Evolutionary conservation across 2,113 vertebrate species (phyloP), one percentile per base, ranked within the genome.

Genomic region (Lagopus leucura): DNA sequence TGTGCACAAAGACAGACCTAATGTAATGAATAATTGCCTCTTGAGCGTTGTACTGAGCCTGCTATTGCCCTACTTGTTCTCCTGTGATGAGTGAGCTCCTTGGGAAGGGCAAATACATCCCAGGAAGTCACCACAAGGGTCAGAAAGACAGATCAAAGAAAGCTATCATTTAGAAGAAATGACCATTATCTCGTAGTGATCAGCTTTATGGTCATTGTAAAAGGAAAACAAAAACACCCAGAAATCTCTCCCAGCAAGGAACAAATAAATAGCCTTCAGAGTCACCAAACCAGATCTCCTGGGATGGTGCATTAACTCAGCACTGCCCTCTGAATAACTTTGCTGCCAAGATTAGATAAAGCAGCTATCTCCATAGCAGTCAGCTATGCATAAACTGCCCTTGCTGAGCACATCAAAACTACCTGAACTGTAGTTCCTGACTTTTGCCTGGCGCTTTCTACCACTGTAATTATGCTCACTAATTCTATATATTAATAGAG

Each of bases 401-500:
- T 74, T 2, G 2, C 45, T 81, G 61, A 65, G 17, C 73, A 60
- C 20, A 45, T 36, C 2, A 0, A 45, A 90, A 67, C 24, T 88
- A 74, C 25, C 4, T 19, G 2, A 73, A 65, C 25, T 45, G 32
- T 60, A 77, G 32, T 4, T 25, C 69, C 24, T 91, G 38, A 43
- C 20, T 58, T 82, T 82, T 58, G 54, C 22, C 79, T 85, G 42
- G 76, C 40, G 65, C 11, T 72, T 92, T 81, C 61, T 95, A 22
- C 47, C 8, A 15, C 13, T 90, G 34, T 38, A 50, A 67, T 81
- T 93, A 13, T 15, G 60, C 38, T 86, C 72, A 22, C 10, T 85
- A 94, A 85, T 79, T 90, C 47, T 50, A 88, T 87, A 17, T 67
- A 77, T 89, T 92, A 88, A 91, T 58, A 88, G 66, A 27, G 30